Base-by-base conservation (phyloP, 2,888 invertebrate genomes). In the Napeogenes sylphis region DNA sequence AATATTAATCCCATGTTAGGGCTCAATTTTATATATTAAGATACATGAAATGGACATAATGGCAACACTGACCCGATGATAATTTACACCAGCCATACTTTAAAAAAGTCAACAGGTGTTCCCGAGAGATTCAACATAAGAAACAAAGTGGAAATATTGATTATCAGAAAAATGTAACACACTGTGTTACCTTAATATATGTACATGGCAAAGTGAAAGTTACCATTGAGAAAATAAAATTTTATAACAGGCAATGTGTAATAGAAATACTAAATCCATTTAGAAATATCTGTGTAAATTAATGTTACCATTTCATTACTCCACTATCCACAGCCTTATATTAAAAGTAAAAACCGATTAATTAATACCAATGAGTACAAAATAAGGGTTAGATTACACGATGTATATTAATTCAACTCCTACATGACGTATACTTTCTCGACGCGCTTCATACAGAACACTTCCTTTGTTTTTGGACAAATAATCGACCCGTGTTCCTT, bases 351-450 rank as follows among this genome's bases (percentile, higher is more conserved):
- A 47, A 47, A 47, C 12, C 47, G n/a, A 47, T 46, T 14, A 2
- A 51, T 4, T 21, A 14, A 51, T 51, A 51, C 51, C 21, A 59
- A 54, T 38, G 33, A 46, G 3, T 35, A 58, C 47, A 45, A 47
- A 59, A 30, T 42, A 54, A 42, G 51, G 21, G 42, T 47, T 30
- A 45, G 32, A 33, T 42, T 53, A 56, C 42, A 56, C 53, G n/a
- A 21, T 56, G 46, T 14, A 10, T 14, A 35, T 38, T 6, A 14
- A 14, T n/a, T 55, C 21, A 21, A 47, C 42, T 51, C 76, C 84
- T 78, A 99, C 98, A 99, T 98, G 61, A 99, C 98, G 83, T 95
- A 99, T 56, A 99, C 98, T 89, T 99, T 98, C 82, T 98, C 98
- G 56, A 97, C 95, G 83, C 98, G 97, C 74, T 97, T 96, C 84